Evolutionary conservation across 2,797 vertebrate genomes (phyloP).

Genomic region (Sorex maritimensis): DNA sequence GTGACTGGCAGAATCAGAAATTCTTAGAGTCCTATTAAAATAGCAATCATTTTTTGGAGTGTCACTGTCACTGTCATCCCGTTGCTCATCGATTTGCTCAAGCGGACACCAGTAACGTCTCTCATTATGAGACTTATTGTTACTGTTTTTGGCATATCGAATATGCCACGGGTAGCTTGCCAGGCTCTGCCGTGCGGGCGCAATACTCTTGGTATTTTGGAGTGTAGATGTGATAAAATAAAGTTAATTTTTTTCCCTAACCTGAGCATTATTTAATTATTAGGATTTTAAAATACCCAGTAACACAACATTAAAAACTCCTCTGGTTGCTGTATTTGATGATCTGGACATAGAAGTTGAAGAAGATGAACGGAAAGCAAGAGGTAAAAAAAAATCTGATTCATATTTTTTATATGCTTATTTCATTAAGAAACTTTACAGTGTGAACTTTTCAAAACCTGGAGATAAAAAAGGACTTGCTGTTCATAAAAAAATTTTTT

Average conservation of each 20-base stretch:
- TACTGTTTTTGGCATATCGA: too few species aligned
- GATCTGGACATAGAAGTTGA: slow-evolving; percentile 97
- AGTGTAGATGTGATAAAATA: not conserved
- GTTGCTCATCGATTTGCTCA: too few species aligned
- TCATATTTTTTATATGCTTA: slow-evolving; percentile 4
- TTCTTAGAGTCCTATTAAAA: slow-evolving; percentile 52
- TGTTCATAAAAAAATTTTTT: too few species aligned
- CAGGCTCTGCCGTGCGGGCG: too few species aligned
- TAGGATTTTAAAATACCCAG: slow-evolving; percentile 93
- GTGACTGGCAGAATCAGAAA: slow-evolving; percentile 6
- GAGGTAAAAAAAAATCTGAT: slow-evolving; percentile 91
- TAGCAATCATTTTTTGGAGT: slow-evolving; percentile 25
- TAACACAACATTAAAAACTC: slow-evolving; percentile 95
- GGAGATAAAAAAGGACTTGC: not conserved
- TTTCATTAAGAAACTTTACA: slow-evolving; percentile 41
- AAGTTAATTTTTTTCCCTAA: slow-evolving; percentile 27
- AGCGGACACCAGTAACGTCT: too few species aligned
- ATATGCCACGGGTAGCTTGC: too few species aligned
- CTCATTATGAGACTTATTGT: too few species aligned
- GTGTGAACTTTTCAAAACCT: slow-evolving; percentile 15
- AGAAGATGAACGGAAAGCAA: slow-evolving; percentile 95
- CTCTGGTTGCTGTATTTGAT: slow-evolving; percentile 94
- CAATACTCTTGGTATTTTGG: too few species aligned
- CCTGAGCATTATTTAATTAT: slow-evolving; percentile 34
- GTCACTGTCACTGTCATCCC: too few species aligned